Percentiles rank a stretch among this genome's conserved stretches.
These are phyloP conservation scores for Lasioglossum vierecki DNA, from an alignment of 2,888 invertebrate genomes.

Conservation along the genomic window DNA sequence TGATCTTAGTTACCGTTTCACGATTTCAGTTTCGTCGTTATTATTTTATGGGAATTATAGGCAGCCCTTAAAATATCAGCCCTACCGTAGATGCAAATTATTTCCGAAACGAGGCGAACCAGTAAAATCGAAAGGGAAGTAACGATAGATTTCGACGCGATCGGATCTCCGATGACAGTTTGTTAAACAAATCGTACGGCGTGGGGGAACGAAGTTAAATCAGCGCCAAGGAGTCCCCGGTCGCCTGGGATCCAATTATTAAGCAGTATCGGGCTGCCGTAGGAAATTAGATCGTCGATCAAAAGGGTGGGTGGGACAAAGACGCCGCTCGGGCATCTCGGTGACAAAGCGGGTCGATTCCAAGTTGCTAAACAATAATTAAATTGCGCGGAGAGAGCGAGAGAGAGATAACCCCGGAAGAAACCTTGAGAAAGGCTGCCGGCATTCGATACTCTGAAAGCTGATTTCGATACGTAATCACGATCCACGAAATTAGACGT, in stretches of 20 bases:
- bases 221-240: slow-evolving; percentile 17
- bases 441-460: slow-evolving; percentile 28
- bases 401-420: not conserved
- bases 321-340: slow-evolving; percentile 40
- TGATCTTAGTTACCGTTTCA: not conserved
- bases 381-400: slow-evolving; percentile 35
- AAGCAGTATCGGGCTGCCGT: slow-evolving; percentile 49
- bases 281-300: slow-evolving; percentile 63
- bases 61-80: no score
- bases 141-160: not conserved
- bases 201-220: slow-evolving; percentile 39
- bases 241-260: slow-evolving; percentile 50
- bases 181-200: slow-evolving; percentile 37
- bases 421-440: not conserved
- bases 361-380: slow-evolving; percentile 61
- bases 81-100: no score
- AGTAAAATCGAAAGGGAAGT: not conserved
- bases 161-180: slow-evolving; percentile 13
- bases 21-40: not conserved
- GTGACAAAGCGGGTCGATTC: slow-evolving; percentile 54
- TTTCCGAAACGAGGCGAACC: no score
- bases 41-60: no score
- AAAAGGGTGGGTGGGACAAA: slow-evolving; percentile 35
- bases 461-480: slow-evolving; percentile 35
- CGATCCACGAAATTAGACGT: slow-evolving; percentile 15